Evolutionary conservation across 2,113 vertebrate species (phyloP), one percentile per base, ranked within the genome.

Genomic region (Cyprinodon variegatus): DNA sequence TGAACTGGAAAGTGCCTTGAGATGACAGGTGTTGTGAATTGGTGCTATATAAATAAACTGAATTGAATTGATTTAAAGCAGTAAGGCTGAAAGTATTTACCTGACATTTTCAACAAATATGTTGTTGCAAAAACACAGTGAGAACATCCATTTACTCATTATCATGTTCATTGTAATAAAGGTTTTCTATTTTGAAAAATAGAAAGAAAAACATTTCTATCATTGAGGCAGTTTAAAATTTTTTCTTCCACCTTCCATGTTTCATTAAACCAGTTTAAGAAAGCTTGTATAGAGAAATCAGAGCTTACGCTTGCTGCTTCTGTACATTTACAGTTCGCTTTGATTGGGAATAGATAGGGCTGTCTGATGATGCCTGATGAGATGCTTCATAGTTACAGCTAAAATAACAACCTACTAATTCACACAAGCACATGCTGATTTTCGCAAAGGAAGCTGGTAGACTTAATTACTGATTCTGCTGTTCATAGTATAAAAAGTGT

Each of bases 391-490:
- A n/a, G 39, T 36, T 76, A 53, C 61, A 69, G 39, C 1, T 0
- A 37, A 41, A 46, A 66, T 5, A 40, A 57, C 39, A 41, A 39
- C 22, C 20, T 7, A 53, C 59, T 40, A 65, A 66, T 36, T 61
- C 41, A 66, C 74, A 78, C 71, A 88, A 83, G 62, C 17, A 57
- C 38, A 40, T 12, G 40, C 50, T 84, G 73, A 79, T 81, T 80
- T 65, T 38, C 68, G 68, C 62, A 20, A 66, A 4, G 22, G 48
- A 5, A 72, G 50, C 57, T 40, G 12, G 37, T 64, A 53, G 37
- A 38, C 11, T 11, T 45, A 37, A 20, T 15, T 4, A 45, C 13
- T 29, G 17, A 48, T 40, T 53, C 43, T 50, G 22, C 41, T 39
- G 61, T 17, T 77, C 17, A 12, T 61, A 65, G 8, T 65, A 11